Evolutionary conservation across 2,113 vertebrate species (phyloP).

Genomic region (Macquaria australasica): DNA sequence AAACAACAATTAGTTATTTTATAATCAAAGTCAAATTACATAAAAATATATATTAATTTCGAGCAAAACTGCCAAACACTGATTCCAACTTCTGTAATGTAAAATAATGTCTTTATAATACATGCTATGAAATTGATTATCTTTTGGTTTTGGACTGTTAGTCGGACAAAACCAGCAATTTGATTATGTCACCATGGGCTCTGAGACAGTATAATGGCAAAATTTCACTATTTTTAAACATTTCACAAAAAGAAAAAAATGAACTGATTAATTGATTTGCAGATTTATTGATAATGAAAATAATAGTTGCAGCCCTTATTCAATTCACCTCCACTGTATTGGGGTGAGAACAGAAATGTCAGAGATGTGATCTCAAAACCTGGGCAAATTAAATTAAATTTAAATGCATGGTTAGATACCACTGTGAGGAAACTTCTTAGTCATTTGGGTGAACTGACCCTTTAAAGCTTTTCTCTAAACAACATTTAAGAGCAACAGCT

Average conservation of each 20-base stretch:
- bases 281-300: not conserved
- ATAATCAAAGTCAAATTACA: not conserved
- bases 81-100: not conserved
- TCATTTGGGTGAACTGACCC: constrained; percentile 57
- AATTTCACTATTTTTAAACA: not conserved
- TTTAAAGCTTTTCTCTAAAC: not conserved
- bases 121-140: not conserved
- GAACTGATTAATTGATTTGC: not conserved
- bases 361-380: not conserved
- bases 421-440: not conserved
- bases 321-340: not conserved
- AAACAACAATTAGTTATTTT: not conserved
- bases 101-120: not conserved
- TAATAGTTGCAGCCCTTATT: not conserved
- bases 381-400: not conserved
- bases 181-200: not conserved
- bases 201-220: not conserved
- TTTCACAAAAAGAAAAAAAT: not conserved
- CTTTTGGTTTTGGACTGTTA: not conserved
- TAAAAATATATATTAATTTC: not conserved
- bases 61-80: not conserved
- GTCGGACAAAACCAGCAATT: too few species aligned
- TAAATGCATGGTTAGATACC: not conserved
- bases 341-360: not conserved
- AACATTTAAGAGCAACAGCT: not conserved